Base-by-base conservation (phyloP, 2,797 vertebrate genomes). In the Botia kubotai region DNA sequence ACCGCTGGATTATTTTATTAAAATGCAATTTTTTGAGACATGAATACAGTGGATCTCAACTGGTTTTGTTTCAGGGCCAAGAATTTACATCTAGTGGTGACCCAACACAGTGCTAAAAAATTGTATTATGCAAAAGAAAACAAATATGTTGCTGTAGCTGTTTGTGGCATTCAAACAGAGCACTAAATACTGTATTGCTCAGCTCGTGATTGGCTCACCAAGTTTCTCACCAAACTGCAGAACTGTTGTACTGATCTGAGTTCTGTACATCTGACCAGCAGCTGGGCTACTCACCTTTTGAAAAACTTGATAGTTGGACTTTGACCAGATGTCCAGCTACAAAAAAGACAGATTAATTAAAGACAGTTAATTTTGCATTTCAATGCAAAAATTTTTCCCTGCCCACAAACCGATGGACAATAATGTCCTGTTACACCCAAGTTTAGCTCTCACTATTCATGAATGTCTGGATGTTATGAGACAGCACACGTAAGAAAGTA, bases 271-370 rank as follows among this genome's bases (percentile, higher is more conserved):
- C 29, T 29, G 29, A 29, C 58, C 29, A 2, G 29, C 4, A 39
- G 60, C 43, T 77, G 71, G 48, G 23, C 14, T 19, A 81, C 94
- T 93, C 89, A 95, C 95, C 94, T 96, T 96, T 71, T 96, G 95
- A 90, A 96, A 96, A 4, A 95, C 95, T 77, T 96, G 95, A 77
- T 96, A 96, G 92, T 85, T 95, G 87, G 95, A 96, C 57, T 95
- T 95, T 43, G 95, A 95, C 95, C 95, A 96, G 88, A 96, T 95
- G 79, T 96, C 95, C 86, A 96, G 92, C 95, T 96, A 82, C 0
- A 80, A 76, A 53, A 53, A 57, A 36, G 81, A 65, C 8, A 21
- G n/a, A n/a, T n/a, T n/a, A n/a, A n/a, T n/a, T n/a, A n/a, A 86
- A 3, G 29, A 52, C 21, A 33, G 33, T 70, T 6, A 62, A 36